phyloP scores from a whole-genome alignment of 2,113 vertebrate genomes.

The Cygnus atratus region DNA sequence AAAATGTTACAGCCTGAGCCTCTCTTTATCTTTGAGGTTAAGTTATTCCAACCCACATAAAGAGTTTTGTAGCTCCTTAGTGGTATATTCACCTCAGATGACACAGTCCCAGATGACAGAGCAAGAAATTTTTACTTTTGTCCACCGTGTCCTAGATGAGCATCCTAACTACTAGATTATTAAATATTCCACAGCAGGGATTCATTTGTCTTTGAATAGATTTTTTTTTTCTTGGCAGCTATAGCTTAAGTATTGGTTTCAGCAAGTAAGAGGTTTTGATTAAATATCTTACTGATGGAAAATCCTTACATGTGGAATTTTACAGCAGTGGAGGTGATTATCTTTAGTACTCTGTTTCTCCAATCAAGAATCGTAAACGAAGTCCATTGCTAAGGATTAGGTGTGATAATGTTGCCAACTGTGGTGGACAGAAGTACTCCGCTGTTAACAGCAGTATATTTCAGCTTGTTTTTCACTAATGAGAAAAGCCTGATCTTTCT shows the following conservation, averaged over 20 bases:
- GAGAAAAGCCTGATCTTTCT: not conserved
- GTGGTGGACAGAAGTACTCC: not conserved
- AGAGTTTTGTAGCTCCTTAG: not conserved
- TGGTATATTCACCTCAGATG: not conserved
- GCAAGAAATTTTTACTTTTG: not conserved
- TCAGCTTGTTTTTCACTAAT: not conserved
- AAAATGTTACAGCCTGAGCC: not conserved
- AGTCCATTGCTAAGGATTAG: not conserved
- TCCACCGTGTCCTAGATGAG: not conserved
- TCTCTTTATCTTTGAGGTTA: not conserved
- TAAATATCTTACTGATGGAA: not conserved
- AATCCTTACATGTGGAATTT: conserved; percentile 40
- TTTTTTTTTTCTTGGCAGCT: not conserved
- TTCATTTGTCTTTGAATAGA: not conserved
- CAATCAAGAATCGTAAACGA: conserved; percentile 4
- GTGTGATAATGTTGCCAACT: not conserved
- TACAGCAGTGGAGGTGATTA: not conserved
- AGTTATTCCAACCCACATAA: not conserved
- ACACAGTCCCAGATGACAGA: not conserved
- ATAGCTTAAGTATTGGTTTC: not conserved
- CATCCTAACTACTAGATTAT: not conserved
- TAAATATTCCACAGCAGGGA: not conserved
- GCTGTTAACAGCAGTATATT: not conserved
- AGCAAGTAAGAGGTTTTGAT: not conserved
- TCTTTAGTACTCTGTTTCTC: not conserved